Base-by-base conservation (phyloP, 2,888 invertebrate species). In the Folsomia manolachei region DNA sequence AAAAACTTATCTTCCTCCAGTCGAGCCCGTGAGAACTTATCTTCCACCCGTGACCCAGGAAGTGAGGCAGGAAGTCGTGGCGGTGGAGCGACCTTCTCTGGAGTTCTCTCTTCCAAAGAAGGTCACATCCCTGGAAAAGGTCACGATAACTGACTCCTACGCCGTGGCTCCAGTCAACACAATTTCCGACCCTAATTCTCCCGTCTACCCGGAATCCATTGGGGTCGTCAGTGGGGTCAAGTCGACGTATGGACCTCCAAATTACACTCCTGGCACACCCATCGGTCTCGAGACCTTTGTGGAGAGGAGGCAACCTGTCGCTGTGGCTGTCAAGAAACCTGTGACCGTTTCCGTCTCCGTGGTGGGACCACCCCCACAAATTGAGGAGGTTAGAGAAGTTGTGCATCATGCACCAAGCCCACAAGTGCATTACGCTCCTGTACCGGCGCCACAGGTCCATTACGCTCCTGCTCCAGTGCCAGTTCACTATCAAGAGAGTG, bases 131-230 rank as follows among this genome's bases (percentile, higher is more conserved):
- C 56, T 25, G 11, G 27, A 63, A 26, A 24, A 23, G 7, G 27
- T 24, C 2, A 4, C 60, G 25, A 26, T 60, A 9, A 25, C 71
- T 52, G 75, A 77, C 27, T 75, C 75, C 18, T 75, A 75, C 56
- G 26, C 75, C 39, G 77, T 67, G 39, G 60, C 75, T 27, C 77
- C 77, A 60, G 68, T 52, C 11, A 71, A 77, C 24, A 75, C 75
- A 1, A 73, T 71, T 25, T 73, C 75, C 25, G 66, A 75, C 64
- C 73, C 63, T 19, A 71, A 71, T 53, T 73, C 73, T 11, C 70
- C 53, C 39, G 39, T 67, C 11, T 77, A 77, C 27, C 75, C 75
- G 24, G 75, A 75, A 61, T 52, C 75, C 2, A 52, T 75, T 39
- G 72, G 73, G 53, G 39, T 69, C n/a, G 24, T 66, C 14, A 51